Evolutionary conservation across 2,888 invertebrate genomes (phyloP).

Genomic region (Autographa gamma): DNA sequence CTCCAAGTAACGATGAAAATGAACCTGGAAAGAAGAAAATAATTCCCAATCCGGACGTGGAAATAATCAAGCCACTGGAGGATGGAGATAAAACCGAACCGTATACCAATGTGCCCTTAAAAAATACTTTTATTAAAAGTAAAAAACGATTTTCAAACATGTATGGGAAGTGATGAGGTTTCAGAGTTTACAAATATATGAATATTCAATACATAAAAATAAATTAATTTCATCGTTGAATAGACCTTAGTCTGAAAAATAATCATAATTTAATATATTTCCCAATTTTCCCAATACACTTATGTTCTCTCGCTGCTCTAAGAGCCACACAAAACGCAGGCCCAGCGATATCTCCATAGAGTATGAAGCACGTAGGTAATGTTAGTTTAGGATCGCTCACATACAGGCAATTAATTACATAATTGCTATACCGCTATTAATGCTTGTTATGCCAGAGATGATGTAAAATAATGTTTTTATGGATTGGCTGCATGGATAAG

Average conservation of each 20-base stretch:
- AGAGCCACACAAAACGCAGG: neutral
- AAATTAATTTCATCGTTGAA: no score
- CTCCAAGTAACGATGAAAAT: neutral
- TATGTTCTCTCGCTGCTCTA: neutral
- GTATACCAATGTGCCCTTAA: neutral
- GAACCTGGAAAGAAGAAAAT: neutral
- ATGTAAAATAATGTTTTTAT: no score
- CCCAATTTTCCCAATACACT: no score
- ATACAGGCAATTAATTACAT: slow-evolving; percentile 25
- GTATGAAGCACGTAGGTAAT: slow-evolving; percentile 3
- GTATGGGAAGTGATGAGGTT: neutral
- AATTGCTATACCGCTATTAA: slow-evolving; percentile 14
- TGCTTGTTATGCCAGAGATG: neutral
- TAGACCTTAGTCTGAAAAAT: no score
- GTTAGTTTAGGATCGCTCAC: slow-evolving; percentile 43
- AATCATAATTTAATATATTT: no score
- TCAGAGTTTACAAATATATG: neutral
- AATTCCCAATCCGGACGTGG: neutral
- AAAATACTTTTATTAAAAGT: neutral
- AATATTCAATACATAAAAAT: no score
- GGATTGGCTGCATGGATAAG: no score
- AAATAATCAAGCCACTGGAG: neutral
- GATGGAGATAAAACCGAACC: neutral
- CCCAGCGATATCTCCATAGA: neutral
- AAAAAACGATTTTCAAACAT: neutral